Conservation (phyloP, 2,797 vertebrate species). For the Nannoperca obscura region DNA sequence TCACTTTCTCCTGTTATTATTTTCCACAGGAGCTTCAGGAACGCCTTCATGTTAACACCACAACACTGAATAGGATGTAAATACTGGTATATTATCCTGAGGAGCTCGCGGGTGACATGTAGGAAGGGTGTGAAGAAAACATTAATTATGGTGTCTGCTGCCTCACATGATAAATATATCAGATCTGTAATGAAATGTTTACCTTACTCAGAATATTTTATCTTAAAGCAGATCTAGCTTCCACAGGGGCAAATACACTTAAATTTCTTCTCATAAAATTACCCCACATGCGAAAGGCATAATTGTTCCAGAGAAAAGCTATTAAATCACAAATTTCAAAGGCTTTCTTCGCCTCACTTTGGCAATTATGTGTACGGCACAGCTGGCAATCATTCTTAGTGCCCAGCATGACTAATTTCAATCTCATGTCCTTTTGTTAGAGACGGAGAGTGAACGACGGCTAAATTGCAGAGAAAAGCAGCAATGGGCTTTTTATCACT, state of each 20-base stretch:
- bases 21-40: constrained; percentile 47
- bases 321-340: constrained; percentile 31
- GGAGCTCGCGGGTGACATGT: constrained; percentile 27
- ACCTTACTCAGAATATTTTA: neutral
- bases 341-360: constrained; percentile 29
- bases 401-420: constrained; percentile 63
- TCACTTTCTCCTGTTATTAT: constrained; percentile 53
- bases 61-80: constrained; percentile 43
- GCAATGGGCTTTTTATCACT: constrained; percentile 12
- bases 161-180: constrained; percentile 8
- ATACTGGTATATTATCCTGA: constrained; percentile 42
- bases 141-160: constrained; percentile 23
- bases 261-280: neutral
- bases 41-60: constrained; percentile 48
- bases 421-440: constrained; percentile 63
- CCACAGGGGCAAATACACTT: neutral
- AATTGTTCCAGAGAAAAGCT: constrained; percentile 18
- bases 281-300: neutral
- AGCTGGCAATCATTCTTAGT: constrained; percentile 56
- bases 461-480: constrained; percentile 43
- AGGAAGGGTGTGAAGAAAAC: constrained; percentile 57
- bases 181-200: neutral
- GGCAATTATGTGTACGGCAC: constrained; percentile 29
- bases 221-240: neutral
- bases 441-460: constrained; percentile 25